Percentiles rank a stretch among this genome's conserved stretches.
Conservation (phyloP, 2,888 invertebrate species). For the Ectemnius continuus region DNA sequence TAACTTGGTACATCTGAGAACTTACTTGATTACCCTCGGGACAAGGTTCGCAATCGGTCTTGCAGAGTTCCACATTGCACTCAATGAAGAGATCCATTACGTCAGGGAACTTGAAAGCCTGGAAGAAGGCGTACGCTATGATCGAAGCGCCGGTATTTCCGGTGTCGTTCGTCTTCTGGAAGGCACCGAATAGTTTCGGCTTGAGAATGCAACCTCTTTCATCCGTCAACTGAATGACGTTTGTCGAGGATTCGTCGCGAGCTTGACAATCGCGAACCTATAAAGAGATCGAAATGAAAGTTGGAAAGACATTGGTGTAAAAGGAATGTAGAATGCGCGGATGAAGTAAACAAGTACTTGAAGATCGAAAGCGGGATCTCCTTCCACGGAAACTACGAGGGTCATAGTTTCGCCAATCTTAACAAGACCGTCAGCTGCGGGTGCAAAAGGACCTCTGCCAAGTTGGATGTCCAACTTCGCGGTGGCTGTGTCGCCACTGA, state of each 20-base stretch:
- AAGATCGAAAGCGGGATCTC: constrained; percentile 88
- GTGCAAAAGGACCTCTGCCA: constrained; percentile 88
- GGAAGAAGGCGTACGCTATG: constrained; percentile 88
- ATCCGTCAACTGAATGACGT: constrained; percentile 85
- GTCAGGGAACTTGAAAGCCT: constrained; percentile 91
- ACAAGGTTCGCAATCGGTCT: constrained; percentile 88
- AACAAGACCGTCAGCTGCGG: constrained; percentile 86
- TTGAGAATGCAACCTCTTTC: constrained; percentile 88
- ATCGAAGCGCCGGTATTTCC: constrained; percentile 86
- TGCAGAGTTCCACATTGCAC: constrained; percentile 90
- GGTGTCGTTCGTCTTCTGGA: constrained; percentile 88
- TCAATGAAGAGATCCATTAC: constrained; percentile 90
- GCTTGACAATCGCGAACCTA: constrained; percentile 87
- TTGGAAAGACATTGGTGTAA: background rate
- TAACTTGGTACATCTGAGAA: too few relatives aligned
- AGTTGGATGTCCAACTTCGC: constrained; percentile 88
- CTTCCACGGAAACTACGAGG: constrained; percentile 87
- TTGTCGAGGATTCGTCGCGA: constrained; percentile 84
- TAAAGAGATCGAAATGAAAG: background rate
- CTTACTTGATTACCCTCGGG: constrained; percentile 81
- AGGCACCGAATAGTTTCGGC: constrained; percentile 88
- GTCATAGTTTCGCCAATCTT: constrained; percentile 92
- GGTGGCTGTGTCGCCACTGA: constrained; percentile 91
- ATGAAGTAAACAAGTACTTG: constrained; percentile 71
- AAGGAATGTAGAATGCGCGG: too few relatives aligned